A percentile compares a stretch with the other conserved stretches of the same genome.
These are phyloP conservation scores for Brachionus manjavacas DNA, from an alignment of 1,140 invertebrate genomes.

Conservation along the genomic window DNA sequence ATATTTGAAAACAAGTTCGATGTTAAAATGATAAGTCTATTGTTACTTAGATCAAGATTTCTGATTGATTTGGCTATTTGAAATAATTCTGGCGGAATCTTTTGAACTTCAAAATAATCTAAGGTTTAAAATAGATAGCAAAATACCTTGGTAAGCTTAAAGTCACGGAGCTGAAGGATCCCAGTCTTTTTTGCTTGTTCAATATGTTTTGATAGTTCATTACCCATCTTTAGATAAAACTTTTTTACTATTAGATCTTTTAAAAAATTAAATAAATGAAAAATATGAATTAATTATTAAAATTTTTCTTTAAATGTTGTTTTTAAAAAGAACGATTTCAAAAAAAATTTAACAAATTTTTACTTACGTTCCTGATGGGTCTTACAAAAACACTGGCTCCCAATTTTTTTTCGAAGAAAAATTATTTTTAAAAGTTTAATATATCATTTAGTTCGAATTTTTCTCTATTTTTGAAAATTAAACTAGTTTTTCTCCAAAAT, in stretches of 20 bases:
- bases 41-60: constrained; percentile 22
- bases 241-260: neutral
- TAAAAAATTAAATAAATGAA: neutral
- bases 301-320: too few species aligned
- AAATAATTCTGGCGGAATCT: constrained; percentile 16
- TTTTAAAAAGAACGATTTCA: too few species aligned
- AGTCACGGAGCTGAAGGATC: neutral
- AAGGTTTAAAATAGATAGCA: too few species aligned
- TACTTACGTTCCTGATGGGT: too few species aligned
- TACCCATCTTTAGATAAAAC: constrained; percentile 13
- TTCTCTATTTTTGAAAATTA: too few species aligned
- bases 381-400: too few species aligned
- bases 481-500: too few species aligned
- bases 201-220: constrained; percentile 30
- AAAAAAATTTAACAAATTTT: too few species aligned
- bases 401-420: too few species aligned
- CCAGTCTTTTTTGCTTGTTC: constrained; percentile 40
- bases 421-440: too few species aligned
- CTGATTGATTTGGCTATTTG: constrained; percentile 1
- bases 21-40: neutral
- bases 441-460: too few species aligned
- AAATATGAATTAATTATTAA: neutral
- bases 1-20: neutral
- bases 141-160: neutral
- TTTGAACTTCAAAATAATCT: neutral